Percentiles rank a stretch among this genome's conserved stretches.
Evolutionary conservation across 1,140 invertebrate species (phyloP).

Genomic region (Triops cancriformis): DNA sequence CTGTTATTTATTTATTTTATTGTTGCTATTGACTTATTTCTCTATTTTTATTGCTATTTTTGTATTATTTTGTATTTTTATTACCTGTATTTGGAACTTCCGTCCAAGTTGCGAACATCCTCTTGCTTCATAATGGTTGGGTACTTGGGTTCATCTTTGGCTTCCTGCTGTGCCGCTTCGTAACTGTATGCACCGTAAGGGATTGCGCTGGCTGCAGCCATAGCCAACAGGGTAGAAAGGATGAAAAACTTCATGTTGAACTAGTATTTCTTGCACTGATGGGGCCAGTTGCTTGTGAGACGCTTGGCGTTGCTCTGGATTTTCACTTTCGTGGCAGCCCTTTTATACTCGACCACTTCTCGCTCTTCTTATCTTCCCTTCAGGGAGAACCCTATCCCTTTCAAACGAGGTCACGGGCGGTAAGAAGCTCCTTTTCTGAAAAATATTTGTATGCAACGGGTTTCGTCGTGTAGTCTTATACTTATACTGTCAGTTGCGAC

Average conservation of each 20-base stretch:
- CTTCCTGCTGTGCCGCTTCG: background rate
- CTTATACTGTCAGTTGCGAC: too few species aligned
- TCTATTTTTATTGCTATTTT: too few species aligned
- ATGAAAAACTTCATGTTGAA: background rate
- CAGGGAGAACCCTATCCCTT: too few species aligned
- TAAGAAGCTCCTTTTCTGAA: too few species aligned
- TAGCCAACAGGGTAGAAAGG: background rate
- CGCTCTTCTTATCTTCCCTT: too few species aligned
- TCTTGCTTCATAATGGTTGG: background rate
- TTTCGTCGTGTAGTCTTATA: too few species aligned
- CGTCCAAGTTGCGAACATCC: conserved; percentile 4
- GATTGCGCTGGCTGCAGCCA: background rate
- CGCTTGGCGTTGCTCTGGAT: background rate
- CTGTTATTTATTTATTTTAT: too few species aligned
- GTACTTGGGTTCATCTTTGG: background rate
- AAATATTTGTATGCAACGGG: too few species aligned
- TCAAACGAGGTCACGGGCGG: too few species aligned
- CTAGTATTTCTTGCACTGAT: background rate
- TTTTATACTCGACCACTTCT: background rate
- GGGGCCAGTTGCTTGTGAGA: background rate
- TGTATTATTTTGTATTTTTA: background rate
- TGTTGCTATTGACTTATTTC: too few species aligned
- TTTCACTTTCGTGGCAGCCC: background rate
- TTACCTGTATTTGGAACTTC: conserved; percentile 19
- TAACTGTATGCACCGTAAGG: background rate